Evolutionary conservation across 1,140 invertebrate genomes (phyloP), one percentile per base, ranked within the genome.

Genomic region (Hormaphis cornu): DNA sequence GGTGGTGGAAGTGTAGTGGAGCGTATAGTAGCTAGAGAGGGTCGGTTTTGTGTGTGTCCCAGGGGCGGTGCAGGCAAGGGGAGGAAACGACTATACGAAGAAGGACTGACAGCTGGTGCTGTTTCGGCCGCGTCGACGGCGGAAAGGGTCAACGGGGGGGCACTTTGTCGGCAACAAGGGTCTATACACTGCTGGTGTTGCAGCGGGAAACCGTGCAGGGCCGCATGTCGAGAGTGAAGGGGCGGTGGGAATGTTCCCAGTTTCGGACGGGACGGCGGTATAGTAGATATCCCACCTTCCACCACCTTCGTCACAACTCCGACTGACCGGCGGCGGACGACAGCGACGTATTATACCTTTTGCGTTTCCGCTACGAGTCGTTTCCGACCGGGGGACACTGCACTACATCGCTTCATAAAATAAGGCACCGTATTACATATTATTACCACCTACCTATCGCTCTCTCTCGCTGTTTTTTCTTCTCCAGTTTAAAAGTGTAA

Each of bases 41-140:
- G 28, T 12, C 2, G 44, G 44, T 20, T 66, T 66, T 66, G 61
- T 48, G 18, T n/a, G 44, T 58, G 54, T 58, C 54, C 54, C 54
- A 40, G 54, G 54, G 54, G 54, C 12, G 33, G 54, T 24, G n/a
- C n/a, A n/a, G 54, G 54, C 4, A 37, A 58, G 54, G 33, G 24
- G 54, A 58, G 54, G 54, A 48, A 48, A 66, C 61, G 44, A 33
- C 28, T 71, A 37, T 28, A 46, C 61, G 61, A 48, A 66, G 44
- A 48, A 46, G 44, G 61, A 66, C 61, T 48, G 61, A 52, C 69
- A 56, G 71, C 71, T 52, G 52, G 42, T 42, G 48, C 33, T 42
- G 52, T 37, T 59, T 33, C 61, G 52, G 69, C 71, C 28, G 30
- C 28, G 63, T 50, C 61, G 61, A 28, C 16, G 40, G n/a, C 10